Percentiles rank a stretch among this genome's conserved stretches.
Conservation (phyloP, 2,888 invertebrate genomes). For the Allophyes oxyacanthae region DNA sequence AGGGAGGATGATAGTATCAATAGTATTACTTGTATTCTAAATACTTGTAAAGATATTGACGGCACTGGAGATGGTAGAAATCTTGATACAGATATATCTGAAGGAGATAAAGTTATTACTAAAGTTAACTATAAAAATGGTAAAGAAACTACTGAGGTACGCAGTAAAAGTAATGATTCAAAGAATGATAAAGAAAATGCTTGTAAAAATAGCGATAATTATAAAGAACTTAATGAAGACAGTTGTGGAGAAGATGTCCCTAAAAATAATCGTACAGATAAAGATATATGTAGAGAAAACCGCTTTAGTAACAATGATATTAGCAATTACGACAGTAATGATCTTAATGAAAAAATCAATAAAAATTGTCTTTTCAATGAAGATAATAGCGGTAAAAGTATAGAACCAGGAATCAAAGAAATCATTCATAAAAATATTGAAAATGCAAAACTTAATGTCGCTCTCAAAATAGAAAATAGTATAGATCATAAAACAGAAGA, state of each 20-base stretch:
- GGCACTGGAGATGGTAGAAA: too few relatives aligned
- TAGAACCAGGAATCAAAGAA: background rate
- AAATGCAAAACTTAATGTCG: background rate
- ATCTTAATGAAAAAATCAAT: background rate
- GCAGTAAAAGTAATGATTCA: conserved; percentile 1
- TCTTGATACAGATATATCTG: too few relatives aligned
- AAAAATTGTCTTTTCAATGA: background rate
- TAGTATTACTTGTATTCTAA: background rate
- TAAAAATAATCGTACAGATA: background rate
- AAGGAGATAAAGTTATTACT: too few relatives aligned
- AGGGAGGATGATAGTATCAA: background rate
- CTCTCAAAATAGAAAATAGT: background rate
- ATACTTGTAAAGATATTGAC: background rate
- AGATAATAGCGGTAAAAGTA: background rate
- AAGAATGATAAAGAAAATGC: background rate
- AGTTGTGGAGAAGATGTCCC: background rate
- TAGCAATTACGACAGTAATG: background rate
- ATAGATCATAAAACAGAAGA: background rate
- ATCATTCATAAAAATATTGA: background rate
- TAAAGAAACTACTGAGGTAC: background rate
- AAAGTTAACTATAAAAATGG: background rate
- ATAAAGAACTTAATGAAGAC: background rate
- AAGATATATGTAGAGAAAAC: conserved; percentile 9
- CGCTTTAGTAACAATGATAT: conserved; percentile 16
- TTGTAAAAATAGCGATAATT: background rate